Evolutionary conservation across 2,113 vertebrate genomes (phyloP), one percentile per base, ranked within the genome.

Genomic region (Dromas ardeola): DNA sequence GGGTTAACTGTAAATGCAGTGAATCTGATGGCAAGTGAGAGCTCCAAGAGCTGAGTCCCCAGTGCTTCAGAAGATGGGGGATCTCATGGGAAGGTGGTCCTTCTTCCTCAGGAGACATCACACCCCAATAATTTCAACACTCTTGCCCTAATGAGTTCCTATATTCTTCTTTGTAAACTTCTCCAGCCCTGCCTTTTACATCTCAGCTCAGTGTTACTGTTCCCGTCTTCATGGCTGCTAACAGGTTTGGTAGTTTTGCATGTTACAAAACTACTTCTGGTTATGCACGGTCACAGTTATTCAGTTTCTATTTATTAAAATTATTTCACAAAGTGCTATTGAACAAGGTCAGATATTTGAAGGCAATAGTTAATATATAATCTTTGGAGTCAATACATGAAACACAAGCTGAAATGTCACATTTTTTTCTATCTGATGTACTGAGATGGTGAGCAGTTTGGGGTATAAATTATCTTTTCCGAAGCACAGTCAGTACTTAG

Each of bases 261-360:
- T 0, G 0, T 50, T 29, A 25, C 27, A 38, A 15, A 84, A 30
- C 42, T 69, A 2, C 3, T n/a, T 53, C 36, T 49, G 47, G 27
- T 38, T 49, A 19, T 45, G 11, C 19, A 4, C 4, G 9, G 30
- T 38, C 55, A 69, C 52, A 21, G 30, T 40, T 26, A 20, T 45
- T 58, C 15, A 62, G 15, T 45, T 62, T 43, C 36, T n/a, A 10
- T 58, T 63, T 30, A 32, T 63, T 50, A 30, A 43, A 50, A 50
- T 85, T 19, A 30, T 29, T 93, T 70, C 42, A 45, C 30, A 22
- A 70, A 63, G 49, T 58, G 29, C 32, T 69, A 2, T 27, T 50
- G 53, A 62, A 62, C 23, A 74, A 56, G 19, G 62, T 76, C 32
- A 86, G 29, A 6, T 43, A 63, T 26, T 40, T 50, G 34, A 85